These are phyloP conservation scores for Drosophila prosaltans DNA, from an alignment of 1,140 invertebrate species.

Conservation along the genomic window DNA sequence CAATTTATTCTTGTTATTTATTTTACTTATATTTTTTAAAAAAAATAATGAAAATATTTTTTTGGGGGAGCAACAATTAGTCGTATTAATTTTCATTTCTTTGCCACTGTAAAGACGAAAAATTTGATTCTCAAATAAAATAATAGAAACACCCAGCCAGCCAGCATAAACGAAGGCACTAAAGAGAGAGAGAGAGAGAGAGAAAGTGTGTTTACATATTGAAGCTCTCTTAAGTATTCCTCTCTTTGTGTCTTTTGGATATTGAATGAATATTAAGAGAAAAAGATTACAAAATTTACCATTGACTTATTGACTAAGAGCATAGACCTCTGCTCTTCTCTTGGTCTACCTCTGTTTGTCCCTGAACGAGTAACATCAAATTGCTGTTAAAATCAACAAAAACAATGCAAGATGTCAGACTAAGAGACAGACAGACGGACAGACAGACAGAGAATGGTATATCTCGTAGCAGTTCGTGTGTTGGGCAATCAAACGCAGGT, in stretches of 20 bases:
- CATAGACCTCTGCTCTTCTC: not conserved
- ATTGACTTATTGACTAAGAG: constrained; percentile 12
- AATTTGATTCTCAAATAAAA: constrained; percentile 1
- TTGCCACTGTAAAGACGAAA: not conserved
- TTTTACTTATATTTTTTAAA: not conserved
- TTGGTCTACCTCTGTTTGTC: constrained; percentile 8
- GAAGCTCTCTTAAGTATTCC: not conserved
- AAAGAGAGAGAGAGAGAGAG: not conserved
- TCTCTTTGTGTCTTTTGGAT: not conserved
- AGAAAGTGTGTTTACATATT: not conserved
- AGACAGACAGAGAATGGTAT: constrained; percentile 14
- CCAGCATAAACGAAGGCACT: constrained; percentile 6
- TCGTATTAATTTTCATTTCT: not conserved
- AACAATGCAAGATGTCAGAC: constrained; percentile 46
- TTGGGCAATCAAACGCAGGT: constrained; percentile 15
- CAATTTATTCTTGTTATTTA: no score
- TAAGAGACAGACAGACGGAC: constrained; percentile 21
- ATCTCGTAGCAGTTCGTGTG: constrained; percentile 16
- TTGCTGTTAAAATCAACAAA: constrained; percentile 31
- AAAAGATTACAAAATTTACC: constrained; percentile 3
- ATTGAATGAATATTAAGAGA: constrained; percentile 9
- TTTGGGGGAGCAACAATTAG: not conserved
- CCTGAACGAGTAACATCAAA: constrained; percentile 12
- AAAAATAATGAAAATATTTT: not conserved
- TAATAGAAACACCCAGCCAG: not conserved